phyloP scores from a whole-genome alignment of 2,797 vertebrate genomes.

The Eospalax fontanierii region DNA sequence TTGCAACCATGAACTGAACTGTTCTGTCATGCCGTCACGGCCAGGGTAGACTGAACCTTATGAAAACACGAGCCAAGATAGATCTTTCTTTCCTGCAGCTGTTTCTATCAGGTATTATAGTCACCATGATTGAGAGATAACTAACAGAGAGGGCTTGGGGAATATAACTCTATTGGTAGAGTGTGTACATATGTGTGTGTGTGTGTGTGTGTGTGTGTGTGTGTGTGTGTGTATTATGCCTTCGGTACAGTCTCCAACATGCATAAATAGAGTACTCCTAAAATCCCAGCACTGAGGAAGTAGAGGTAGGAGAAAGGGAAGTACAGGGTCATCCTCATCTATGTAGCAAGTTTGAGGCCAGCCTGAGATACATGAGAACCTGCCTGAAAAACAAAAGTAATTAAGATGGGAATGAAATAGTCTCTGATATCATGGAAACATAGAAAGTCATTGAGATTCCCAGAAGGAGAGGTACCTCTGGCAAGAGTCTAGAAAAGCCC shows the following conservation, averaged over 20 bases:
- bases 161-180: not conserved
- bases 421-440: not conserved
- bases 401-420: slow-evolving; percentile 2
- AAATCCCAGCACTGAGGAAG: not conserved
- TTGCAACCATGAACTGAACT: not conserved
- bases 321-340: not conserved
- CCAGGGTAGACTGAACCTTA: not conserved
- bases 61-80: not conserved
- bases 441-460: not conserved
- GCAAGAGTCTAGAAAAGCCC: not conserved
- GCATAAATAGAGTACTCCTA: not conserved
- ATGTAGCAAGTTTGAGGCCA: not conserved
- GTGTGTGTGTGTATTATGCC: no score
- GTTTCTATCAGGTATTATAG: not conserved
- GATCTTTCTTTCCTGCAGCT: not conserved
- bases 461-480: not conserved
- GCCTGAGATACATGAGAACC: not conserved
- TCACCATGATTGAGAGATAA: not conserved
- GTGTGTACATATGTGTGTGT: not conserved
- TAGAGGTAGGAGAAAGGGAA: not conserved
- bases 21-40: not conserved
- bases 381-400: not conserved
- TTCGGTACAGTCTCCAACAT: not conserved
- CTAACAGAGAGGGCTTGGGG: not conserved
- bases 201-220: no score